These are phyloP conservation scores for Cremastinae sp. DNA, from an alignment of 2,888 invertebrate species.

Conservation along the genomic window DNA sequence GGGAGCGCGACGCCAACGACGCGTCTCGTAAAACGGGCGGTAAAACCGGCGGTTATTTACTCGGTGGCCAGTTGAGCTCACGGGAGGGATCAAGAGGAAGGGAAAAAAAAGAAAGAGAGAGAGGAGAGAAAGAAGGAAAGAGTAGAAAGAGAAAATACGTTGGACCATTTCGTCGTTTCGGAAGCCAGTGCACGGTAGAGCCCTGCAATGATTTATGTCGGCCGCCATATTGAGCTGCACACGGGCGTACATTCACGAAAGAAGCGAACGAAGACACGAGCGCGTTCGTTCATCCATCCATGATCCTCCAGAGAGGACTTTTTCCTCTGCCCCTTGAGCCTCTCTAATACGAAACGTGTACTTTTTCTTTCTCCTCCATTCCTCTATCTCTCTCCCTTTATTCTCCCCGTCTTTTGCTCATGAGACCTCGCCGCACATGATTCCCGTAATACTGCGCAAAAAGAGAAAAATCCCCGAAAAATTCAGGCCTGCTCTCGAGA, in stretches of 20 bases:
- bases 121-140: conserved; percentile 52
- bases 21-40: conserved; percentile 66
- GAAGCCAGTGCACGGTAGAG: conserved; percentile 47
- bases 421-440: conserved; percentile 17
- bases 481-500: neutral
- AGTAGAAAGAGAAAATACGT: conserved; percentile 42
- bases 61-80: conserved; percentile 32
- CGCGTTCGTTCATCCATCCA: conserved; percentile 4
- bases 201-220: conserved; percentile 65
- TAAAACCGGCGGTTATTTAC: conserved; percentile 65
- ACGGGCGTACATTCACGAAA: neutral
- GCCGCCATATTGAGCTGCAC: conserved; percentile 60
- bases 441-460: conserved; percentile 20
- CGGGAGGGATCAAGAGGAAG: conserved; percentile 39
- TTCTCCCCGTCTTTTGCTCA: conserved; percentile 7
- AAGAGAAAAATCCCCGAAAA: neutral
- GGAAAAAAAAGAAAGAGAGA: conserved; percentile 53
- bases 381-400: neutral
- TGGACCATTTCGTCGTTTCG: conserved; percentile 52
- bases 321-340: conserved; percentile 7
- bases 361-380: neutral
- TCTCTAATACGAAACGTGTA: conserved; percentile 22
- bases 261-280: neutral
- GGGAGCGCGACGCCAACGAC: conserved; percentile 52
- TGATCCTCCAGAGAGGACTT: conserved; percentile 32